Conservation (phyloP, 2,888 invertebrate genomes). For the Anagyrus pseudococci region DNA sequence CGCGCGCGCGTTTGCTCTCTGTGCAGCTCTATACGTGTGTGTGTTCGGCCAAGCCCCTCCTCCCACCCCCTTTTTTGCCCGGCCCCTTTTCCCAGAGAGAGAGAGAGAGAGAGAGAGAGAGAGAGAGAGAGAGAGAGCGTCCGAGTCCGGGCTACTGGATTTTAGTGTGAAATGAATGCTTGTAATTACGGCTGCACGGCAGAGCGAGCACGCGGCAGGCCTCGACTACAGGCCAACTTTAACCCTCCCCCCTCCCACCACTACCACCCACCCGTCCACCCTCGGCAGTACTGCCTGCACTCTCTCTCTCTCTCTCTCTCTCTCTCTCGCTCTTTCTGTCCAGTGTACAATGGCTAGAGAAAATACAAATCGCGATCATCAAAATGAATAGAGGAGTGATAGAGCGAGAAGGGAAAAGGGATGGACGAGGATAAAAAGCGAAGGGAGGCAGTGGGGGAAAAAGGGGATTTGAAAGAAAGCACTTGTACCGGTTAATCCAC, state of each 20-base stretch:
- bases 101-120: conserved; percentile 14
- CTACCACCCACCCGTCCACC: too few relatives aligned
- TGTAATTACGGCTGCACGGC: conserved; percentile 57
- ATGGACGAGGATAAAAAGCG: not conserved
- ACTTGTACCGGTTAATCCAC: too few relatives aligned
- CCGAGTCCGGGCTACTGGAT: conserved; percentile 52
- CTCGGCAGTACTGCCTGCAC: too few relatives aligned
- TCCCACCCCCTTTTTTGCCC: too few relatives aligned
- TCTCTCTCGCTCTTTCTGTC: conserved; percentile 40
- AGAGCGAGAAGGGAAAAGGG: not conserved
- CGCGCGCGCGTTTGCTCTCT: conserved; percentile 30
- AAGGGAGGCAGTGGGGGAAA: not conserved
- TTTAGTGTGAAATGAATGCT: conserved; percentile 62
- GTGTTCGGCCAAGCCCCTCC: too few relatives aligned
- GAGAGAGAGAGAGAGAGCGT: conserved; percentile 8
- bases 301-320: too few relatives aligned
- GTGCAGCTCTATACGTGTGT: not conserved
- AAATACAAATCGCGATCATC: conserved; percentile 39
- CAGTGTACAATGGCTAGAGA: conserved; percentile 23
- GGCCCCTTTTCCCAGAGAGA: conserved; percentile 5
- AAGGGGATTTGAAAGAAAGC: too few relatives aligned
- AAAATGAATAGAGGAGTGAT: conserved; percentile 30
- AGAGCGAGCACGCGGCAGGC: conserved; percentile 31
- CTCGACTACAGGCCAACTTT: too few relatives aligned
- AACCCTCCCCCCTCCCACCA: too few relatives aligned